A percentile compares a stretch with the other conserved stretches of the same genome.
These are phyloP conservation scores for Sander lucioperca DNA, from an alignment of 2,113 vertebrate species.

Conservation along the genomic window DNA sequence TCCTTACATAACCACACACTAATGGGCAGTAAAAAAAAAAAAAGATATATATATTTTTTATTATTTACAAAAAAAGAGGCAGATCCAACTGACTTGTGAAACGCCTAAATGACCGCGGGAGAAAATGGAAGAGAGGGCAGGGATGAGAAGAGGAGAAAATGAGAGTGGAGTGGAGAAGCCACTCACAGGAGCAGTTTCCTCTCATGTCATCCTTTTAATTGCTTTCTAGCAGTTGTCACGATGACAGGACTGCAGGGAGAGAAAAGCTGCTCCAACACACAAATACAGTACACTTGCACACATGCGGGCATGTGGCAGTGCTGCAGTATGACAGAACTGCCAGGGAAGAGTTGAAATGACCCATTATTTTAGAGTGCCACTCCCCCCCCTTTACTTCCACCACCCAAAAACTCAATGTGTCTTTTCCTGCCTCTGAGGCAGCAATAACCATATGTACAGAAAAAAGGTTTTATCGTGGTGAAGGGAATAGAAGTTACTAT, in stretches of 20 bases:
- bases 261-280: constrained; percentile 45
- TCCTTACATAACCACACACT: constrained; percentile 42
- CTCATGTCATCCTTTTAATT: constrained; percentile 80
- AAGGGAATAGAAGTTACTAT: constrained; percentile 39
- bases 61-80: constrained; percentile 43
- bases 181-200: constrained; percentile 74
- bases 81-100: constrained; percentile 34
- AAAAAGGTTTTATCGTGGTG: constrained; percentile 36
- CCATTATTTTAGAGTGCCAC: constrained; percentile 42
- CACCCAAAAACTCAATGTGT: constrained; percentile 35
- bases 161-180: constrained; percentile 69
- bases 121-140: constrained; percentile 55
- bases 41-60: not conserved
- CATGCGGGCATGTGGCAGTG: not conserved
- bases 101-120: constrained; percentile 34
- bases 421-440: constrained; percentile 54
- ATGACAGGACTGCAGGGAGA: constrained; percentile 75
- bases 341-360: constrained; percentile 56
- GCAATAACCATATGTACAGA: constrained; percentile 52
- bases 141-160: constrained; percentile 66
- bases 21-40: constrained; percentile 13
- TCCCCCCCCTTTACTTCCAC: constrained; percentile 9
- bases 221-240: constrained; percentile 78
- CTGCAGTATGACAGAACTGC: constrained; percentile 60
- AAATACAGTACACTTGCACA: constrained; percentile 20